A percentile compares a stretch with the other conserved stretches of the same genome.
Evolutionary conservation across 1,140 invertebrate genomes (phyloP).

Genomic region (Temnothorax longispinosus): DNA sequence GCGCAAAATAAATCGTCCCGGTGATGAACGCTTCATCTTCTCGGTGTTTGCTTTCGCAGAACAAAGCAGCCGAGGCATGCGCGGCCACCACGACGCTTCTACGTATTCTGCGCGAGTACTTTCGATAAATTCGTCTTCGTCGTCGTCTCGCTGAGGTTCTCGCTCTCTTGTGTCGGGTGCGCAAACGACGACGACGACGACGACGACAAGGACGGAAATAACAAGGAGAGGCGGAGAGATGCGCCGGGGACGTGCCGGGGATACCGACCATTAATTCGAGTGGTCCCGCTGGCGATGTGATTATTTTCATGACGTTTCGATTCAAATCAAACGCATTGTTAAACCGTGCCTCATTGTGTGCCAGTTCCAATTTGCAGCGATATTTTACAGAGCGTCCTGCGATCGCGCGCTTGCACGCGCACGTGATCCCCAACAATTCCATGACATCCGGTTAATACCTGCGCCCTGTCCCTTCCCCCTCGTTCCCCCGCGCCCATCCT

Average conservation of each 20-base stretch:
- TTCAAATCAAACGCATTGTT: slow-evolving; percentile 82
- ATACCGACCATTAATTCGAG: slow-evolving; percentile 56
- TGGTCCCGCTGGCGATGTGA: slow-evolving; percentile 73
- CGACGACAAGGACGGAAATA: slow-evolving; percentile 20
- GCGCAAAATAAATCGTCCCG: slow-evolving; percentile 54
- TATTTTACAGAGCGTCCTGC: slow-evolving; percentile 73
- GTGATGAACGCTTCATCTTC: slow-evolving; percentile 51
- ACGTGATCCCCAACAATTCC: slow-evolving; percentile 56
- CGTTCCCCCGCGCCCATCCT: neutral
- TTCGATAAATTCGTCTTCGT: slow-evolving; percentile 46
- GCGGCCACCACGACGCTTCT: neutral
- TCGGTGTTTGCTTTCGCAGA: slow-evolving; percentile 22
- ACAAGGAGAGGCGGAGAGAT: slow-evolving; percentile 37
- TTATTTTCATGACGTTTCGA: slow-evolving; percentile 82
- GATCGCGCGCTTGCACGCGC: neutral
- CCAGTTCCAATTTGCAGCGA: slow-evolving; percentile 78
- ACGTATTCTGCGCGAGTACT: slow-evolving; percentile 42
- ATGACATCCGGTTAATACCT: slow-evolving; percentile 54
- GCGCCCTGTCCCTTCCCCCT: neutral
- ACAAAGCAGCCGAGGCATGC: slow-evolving; percentile 42
- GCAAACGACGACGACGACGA: slow-evolving; percentile 6
- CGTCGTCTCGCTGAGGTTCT: neutral
- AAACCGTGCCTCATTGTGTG: slow-evolving; percentile 78
- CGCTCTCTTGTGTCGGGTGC: neutral
- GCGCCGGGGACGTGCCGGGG: neutral